A percentile compares a stretch with the other conserved stretches of the same genome.
These are phyloP conservation scores for Nomada ferruginata DNA, from an alignment of 2,888 invertebrate species.

Conservation along the genomic window DNA sequence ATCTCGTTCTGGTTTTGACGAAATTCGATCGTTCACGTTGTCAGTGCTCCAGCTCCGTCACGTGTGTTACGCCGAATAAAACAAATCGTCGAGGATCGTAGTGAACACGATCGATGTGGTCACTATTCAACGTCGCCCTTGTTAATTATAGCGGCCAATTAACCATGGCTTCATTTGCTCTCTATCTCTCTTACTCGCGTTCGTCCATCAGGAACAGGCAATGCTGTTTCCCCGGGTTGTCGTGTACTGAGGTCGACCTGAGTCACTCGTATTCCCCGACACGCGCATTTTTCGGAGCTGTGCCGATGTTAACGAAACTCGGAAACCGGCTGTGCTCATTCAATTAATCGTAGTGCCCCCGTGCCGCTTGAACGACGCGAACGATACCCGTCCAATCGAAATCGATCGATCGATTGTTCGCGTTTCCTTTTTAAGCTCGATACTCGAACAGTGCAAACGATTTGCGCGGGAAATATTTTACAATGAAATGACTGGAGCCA, in stretches of 20 bases:
- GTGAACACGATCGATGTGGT: slow-evolving; percentile 44
- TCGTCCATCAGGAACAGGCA: slow-evolving; percentile 32
- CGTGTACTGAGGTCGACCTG: slow-evolving; percentile 35
- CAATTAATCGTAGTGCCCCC: slow-evolving; percentile 21
- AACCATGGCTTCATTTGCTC: slow-evolving; percentile 70
- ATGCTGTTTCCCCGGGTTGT: background rate
- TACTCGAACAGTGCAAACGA: background rate
- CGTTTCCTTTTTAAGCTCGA: background rate
- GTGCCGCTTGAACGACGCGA: background rate
- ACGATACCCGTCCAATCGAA: too few relatives aligned
- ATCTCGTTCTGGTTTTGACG: slow-evolving; percentile 28
- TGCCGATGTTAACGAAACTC: slow-evolving; percentile 28
- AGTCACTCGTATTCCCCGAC: background rate
- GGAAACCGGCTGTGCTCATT: slow-evolving; percentile 4
- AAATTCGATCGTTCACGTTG: slow-evolving; percentile 27
- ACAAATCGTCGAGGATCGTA: slow-evolving; percentile 57
- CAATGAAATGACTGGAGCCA: background rate
- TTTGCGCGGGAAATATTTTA: background rate
- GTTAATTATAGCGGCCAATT: slow-evolving; percentile 80
- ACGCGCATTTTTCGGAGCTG: slow-evolving; percentile 1
- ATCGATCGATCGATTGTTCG: background rate
- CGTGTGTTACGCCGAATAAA: slow-evolving; percentile 43
- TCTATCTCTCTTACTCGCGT: background rate
- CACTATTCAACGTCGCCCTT: slow-evolving; percentile 66
- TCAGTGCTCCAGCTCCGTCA: slow-evolving; percentile 12